phyloP scores from a whole-genome alignment of 2,113 vertebrate species.

The Colossoma macropomum region DNA sequence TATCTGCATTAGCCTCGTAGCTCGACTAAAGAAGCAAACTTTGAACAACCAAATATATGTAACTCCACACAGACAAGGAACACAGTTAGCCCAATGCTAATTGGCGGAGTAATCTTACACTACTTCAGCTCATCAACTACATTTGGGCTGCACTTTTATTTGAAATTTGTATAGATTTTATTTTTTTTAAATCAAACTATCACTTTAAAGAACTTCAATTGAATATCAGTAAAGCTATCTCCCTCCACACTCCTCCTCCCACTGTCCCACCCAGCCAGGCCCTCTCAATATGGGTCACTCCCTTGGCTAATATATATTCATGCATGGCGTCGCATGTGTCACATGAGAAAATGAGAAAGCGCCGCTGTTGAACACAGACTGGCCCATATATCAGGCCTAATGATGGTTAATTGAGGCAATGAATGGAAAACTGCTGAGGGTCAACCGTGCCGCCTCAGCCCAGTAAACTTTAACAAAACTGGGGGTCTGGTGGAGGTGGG shows the following conservation, averaged over 20 bases:
- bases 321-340: conserved; percentile 52
- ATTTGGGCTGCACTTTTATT: no score
- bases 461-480: conserved; percentile 79
- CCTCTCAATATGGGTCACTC: conserved; percentile 54
- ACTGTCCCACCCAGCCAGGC: conserved; percentile 21
- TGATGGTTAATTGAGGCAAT: conserved; percentile 87
- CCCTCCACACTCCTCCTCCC: conserved; percentile 5
- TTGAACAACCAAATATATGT: no score
- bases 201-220: conserved; percentile 47
- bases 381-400: conserved; percentile 82
- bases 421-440: conserved; percentile 76
- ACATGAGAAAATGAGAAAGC: conserved; percentile 67
- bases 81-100: no score
- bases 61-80: no score
- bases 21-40: no score
- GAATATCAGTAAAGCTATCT: conserved; percentile 52
- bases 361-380: conserved; percentile 61
- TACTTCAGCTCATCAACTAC: no score
- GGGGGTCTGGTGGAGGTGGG: conserved; percentile 65
- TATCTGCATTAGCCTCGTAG: no score
- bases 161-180: no score
- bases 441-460: conserved; percentile 63
- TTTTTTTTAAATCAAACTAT: background rate
- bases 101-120: no score
- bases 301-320: conserved; percentile 56